phyloP scores from a whole-genome alignment of 2,888 invertebrate genomes.

The Temnothorax unifasciatus region DNA sequence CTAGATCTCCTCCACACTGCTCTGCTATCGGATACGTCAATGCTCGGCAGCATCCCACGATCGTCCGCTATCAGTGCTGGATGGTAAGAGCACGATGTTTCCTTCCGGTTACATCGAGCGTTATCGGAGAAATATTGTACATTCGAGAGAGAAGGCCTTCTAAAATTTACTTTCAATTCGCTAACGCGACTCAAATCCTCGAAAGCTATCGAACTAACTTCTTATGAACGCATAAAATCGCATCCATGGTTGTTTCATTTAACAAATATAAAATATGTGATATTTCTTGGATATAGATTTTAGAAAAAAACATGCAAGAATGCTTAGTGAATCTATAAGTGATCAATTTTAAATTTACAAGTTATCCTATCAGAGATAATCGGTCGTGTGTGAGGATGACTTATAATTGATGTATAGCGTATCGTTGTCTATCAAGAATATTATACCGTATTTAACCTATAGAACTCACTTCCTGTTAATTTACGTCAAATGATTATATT shows the following conservation, averaged over 20 bases:
- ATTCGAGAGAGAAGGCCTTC: not conserved
- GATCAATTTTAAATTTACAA: not conserved
- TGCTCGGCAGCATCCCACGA: conserved; percentile 73
- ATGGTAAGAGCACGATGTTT: conserved; percentile 64
- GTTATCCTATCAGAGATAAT: not conserved
- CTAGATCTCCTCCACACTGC: conserved; percentile 9
- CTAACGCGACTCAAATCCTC: not conserved
- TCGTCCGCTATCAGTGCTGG: conserved; percentile 66
- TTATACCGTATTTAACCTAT: conserved; percentile 17
- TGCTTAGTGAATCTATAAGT: too few relatives aligned
- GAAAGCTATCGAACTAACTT: not conserved
- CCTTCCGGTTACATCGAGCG: conserved; percentile 68
- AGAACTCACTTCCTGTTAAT: conserved; percentile 24
- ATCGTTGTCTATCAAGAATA: not conserved
- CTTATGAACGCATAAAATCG: not conserved
- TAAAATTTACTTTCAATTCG: not conserved
- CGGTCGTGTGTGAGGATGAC: not conserved
- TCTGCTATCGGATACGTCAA: conserved; percentile 72
- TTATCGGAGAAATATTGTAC: conserved; percentile 35
- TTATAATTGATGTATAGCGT: not conserved
- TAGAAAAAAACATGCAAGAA: not conserved
- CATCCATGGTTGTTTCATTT: not conserved
- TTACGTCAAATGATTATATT: not conserved
- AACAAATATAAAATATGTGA: not conserved
- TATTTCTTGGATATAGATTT: not conserved